Evolutionary conservation across 2,888 invertebrate genomes (phyloP).

Genomic region (Drosophila anomalata): DNA sequence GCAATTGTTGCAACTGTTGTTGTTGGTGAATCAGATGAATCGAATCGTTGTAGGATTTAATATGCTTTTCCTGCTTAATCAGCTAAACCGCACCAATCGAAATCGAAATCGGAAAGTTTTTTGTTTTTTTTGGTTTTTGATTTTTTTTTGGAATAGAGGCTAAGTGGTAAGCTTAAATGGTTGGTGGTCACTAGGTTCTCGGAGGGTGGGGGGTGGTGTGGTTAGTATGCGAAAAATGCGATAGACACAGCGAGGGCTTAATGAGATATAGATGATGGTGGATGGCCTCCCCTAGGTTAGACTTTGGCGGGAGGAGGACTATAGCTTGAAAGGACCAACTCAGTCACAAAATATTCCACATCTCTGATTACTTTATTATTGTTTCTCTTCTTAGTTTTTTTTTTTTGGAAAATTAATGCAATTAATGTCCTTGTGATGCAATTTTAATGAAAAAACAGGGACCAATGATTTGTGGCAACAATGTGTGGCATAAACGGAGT

Average conservation of each 20-base stretch:
- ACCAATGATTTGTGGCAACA: too few species aligned
- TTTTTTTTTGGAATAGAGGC: constrained; percentile 44
- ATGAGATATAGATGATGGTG: neutral
- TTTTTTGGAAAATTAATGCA: too few species aligned
- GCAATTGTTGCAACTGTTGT: constrained; percentile 68
- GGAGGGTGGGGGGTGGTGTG: constrained; percentile 3
- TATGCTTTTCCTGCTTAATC: constrained; percentile 85
- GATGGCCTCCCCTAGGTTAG: constrained; percentile 19
- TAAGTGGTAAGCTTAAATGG: constrained; percentile 34
- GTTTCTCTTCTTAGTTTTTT: too few species aligned
- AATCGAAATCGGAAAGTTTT: constrained; percentile 50
- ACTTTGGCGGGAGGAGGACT: constrained; percentile 2
- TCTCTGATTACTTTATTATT: neutral
- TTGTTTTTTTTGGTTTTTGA: constrained; percentile 51
- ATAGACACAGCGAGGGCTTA: constrained; percentile 25
- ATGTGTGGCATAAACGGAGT: neutral
- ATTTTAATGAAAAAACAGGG: too few species aligned
- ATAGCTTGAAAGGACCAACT: neutral
- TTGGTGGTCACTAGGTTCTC: constrained; percentile 3
- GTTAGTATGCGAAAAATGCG: constrained; percentile 45
- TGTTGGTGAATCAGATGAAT: constrained; percentile 83
- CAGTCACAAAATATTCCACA: neutral
- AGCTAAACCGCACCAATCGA: constrained; percentile 64
- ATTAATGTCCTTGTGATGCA: too few species aligned
- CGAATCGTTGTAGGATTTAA: constrained; percentile 91